Evolutionary conservation across 2,797 vertebrate genomes (phyloP), one percentile per base, ranked within the genome.

Genomic region (Onychomys arenicola): DNA sequence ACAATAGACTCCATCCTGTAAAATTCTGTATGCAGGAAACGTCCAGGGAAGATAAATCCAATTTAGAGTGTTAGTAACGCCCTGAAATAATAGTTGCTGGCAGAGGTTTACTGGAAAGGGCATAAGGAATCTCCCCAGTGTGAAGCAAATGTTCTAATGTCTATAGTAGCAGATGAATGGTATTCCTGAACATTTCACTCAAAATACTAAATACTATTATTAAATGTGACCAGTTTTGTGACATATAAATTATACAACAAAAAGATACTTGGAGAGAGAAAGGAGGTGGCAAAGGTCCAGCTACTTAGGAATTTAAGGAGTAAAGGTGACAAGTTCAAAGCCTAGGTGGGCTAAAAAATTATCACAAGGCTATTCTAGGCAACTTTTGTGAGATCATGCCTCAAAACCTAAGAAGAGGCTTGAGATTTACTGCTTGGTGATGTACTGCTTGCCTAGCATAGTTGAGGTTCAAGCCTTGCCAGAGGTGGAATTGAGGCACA

Each of bases 11-110:
- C 34, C 5, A 10, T 88, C 29, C 46, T 83, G 34, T 37, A 83
- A 40, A 75, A 90, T 73, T 93, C 49, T 59, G 61, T 90, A 71
- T 69, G 46, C 90, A 52, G 87, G 52, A 85, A 92, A 77, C 75
- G 13, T 67, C 29, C 59, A 71, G 49, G 73, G 91, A 94, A 59
- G 37, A 4, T 3, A 93, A 92, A 69, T 46, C 29, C 91, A 17
- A 57, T 85, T 67, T 0, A 91, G 57, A 93, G 17, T 52, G 43
- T 65, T 81, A 71, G 10, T 77, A 63, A 55, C 14, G 71, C 0
- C 16, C 5, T 40, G 5, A 34, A 1, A 27, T 29, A 83, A 67
- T 16, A 23, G 13, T 4, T 88, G 27, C 37, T 61, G 55, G 55
- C 55, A 63, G n/a, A 17, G 12, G n/a, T 57, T 80, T 43, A 89